phyloP scores from a whole-genome alignment of 2,888 invertebrate species.

The Scaptomyza tumidula region DNA sequence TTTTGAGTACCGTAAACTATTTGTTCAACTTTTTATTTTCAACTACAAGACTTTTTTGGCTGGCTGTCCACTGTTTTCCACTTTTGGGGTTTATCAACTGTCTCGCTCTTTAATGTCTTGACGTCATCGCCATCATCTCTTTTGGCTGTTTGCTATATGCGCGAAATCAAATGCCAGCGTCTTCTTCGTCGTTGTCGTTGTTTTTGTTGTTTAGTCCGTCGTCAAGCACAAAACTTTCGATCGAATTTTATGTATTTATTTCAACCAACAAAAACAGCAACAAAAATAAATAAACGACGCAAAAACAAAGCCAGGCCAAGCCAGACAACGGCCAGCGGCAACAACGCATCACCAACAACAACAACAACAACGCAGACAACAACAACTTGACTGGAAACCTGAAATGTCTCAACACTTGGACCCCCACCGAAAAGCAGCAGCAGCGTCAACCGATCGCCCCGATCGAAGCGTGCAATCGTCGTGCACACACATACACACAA shows the following conservation, averaged over 20 bases:
- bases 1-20: constrained; percentile 76
- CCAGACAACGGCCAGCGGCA: constrained; percentile 79
- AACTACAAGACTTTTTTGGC: constrained; percentile 61
- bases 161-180: constrained; percentile 78
- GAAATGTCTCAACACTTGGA: constrained; percentile 80
- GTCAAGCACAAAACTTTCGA: constrained; percentile 79
- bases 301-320: constrained; percentile 62
- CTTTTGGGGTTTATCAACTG: constrained; percentile 6
- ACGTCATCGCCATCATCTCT: constrained; percentile 58
- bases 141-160: constrained; percentile 62
- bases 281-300: constrained; percentile 65
- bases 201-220: constrained; percentile 29
- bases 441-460: constrained; percentile 69
- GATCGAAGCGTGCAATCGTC: constrained; percentile 79
- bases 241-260: constrained; percentile 81
- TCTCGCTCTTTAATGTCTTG: constrained; percentile 25
- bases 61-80: too few relatives aligned
- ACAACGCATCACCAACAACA: constrained; percentile 69
- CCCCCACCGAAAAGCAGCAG: constrained; percentile 71
- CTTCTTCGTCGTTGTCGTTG: constrained; percentile 60
- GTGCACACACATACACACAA: constrained; percentile 45
- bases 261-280: constrained; percentile 57
- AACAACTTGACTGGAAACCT: constrained; percentile 72
- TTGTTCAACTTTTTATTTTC: constrained; percentile 64
- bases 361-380: constrained; percentile 18